These are phyloP conservation scores for Vulpes ferrilata DNA, from an alignment of 2,113 vertebrate species.

Conservation along the genomic window DNA sequence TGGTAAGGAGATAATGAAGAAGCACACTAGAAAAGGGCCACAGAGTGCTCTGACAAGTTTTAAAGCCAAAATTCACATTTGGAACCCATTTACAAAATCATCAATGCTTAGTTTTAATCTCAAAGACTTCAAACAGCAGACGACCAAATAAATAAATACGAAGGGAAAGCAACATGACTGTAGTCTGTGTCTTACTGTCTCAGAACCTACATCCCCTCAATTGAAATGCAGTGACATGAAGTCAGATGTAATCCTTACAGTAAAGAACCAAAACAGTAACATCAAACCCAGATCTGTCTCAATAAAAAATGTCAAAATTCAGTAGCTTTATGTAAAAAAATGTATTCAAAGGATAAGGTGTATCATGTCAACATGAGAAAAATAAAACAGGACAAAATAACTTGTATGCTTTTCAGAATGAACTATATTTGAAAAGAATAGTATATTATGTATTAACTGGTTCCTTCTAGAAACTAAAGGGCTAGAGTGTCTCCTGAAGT, in stretches of 20 bases:
- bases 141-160: slow-evolving; percentile 9
- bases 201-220: neutral
- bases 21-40: neutral
- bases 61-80: neutral
- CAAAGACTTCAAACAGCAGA: slow-evolving; percentile 9
- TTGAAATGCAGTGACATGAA: neutral
- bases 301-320: neutral
- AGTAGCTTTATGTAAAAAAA: neutral
- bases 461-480: neutral
- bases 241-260: neutral
- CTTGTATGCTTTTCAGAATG: neutral
- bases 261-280: neutral
- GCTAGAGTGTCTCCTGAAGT: neutral
- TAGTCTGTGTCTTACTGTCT: neutral
- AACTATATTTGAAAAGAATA: neutral
- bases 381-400: neutral
- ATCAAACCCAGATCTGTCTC: neutral
- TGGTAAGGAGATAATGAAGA: neutral
- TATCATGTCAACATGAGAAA: neutral
- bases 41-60: neutral
- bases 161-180: neutral
- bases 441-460: neutral
- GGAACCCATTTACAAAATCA: slow-evolving; percentile 40
- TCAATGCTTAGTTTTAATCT: slow-evolving; percentile 41
- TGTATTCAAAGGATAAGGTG: neutral